These are phyloP conservation scores for Mionectes olivaceus DNA, from an alignment of 2,797 vertebrate species.

Conservation along the genomic window DNA sequence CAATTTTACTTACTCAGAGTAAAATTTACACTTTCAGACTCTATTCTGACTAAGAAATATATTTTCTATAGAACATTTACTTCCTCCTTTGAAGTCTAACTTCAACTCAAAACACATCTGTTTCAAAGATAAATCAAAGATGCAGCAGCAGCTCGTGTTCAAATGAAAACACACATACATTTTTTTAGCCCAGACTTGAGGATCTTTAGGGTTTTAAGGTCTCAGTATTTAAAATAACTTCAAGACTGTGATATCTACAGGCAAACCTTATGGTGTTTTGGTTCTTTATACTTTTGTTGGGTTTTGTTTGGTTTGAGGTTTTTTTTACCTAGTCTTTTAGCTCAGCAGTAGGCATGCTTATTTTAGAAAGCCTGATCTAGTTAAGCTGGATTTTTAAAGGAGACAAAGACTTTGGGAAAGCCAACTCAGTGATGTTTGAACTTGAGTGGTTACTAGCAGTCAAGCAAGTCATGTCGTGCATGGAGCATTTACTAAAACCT, in stretches of 20 bases:
- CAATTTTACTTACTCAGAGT: constrained; percentile 1
- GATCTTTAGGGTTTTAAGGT: constrained; percentile 22
- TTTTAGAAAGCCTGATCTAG: not conserved
- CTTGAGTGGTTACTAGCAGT: not conserved
- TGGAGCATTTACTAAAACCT: not conserved
- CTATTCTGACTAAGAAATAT: constrained; percentile 44
- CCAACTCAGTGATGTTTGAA: not conserved
- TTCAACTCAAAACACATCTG: constrained; percentile 68
- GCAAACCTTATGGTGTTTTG: constrained; percentile 34
- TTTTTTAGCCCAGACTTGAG: constrained; percentile 7
- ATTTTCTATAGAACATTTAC: constrained; percentile 64
- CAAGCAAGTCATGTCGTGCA: not conserved
- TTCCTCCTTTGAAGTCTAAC: constrained; percentile 67
- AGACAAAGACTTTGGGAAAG: not conserved
- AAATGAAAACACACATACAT: constrained; percentile 34
- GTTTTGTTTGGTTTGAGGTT: not conserved
- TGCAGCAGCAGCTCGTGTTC: constrained; percentile 51
- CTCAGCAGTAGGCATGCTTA: not conserved
- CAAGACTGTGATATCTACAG: not conserved
- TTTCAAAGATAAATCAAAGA: constrained; percentile 74
- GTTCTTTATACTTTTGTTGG: not conserved
- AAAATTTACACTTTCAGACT: constrained; percentile 43
- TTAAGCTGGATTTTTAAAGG: not conserved
- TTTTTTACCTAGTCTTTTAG: not conserved
- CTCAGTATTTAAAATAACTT: constrained; percentile 49